These are phyloP conservation scores for Collichthys lucidus DNA, from an alignment of 2,113 vertebrate species.

Conservation along the genomic window DNA sequence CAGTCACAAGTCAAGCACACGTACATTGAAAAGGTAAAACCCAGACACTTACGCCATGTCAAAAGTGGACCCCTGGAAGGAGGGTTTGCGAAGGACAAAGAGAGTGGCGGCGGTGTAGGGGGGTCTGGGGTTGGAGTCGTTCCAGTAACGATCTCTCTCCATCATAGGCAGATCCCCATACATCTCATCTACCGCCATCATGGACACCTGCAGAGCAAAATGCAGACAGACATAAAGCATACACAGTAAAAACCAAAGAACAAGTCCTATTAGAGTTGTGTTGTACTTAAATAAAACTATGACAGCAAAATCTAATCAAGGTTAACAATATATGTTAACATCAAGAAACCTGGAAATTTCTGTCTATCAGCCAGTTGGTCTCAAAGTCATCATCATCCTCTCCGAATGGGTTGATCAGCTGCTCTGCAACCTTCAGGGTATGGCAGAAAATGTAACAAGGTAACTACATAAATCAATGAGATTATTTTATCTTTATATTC, in stretches of 20 bases:
- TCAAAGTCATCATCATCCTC: constrained; percentile 96
- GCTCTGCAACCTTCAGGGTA: constrained; percentile 89
- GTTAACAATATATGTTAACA: neutral
- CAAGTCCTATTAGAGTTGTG: neutral
- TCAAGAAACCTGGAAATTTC: constrained; percentile 90
- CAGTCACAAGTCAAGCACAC: constrained; percentile 6
- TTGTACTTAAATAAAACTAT: neutral
- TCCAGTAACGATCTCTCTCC: constrained; percentile 93
- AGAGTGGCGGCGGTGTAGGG: constrained; percentile 92
- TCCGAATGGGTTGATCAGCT: constrained; percentile 94
- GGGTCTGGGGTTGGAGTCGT: constrained; percentile 87
- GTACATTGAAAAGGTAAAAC: neutral
- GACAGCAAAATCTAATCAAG: neutral
- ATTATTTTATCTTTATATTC: neutral
- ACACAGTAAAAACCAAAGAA: no score
- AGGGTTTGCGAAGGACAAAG: constrained; percentile 87
- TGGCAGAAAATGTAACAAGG: neutral
- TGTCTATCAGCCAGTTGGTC: constrained; percentile 93
- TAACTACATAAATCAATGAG: neutral
- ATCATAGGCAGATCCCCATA: constrained; percentile 89
- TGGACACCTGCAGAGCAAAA: constrained; percentile 84
- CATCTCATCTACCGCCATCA: constrained; percentile 95
- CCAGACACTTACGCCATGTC: constrained; percentile 89
- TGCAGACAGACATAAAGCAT: constrained; percentile 8
- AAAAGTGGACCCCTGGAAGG: constrained; percentile 94